Evolutionary conservation across 1,140 invertebrate species (phyloP), one percentile per base, ranked within the genome.

Genomic region (Charaxes varanes): DNA sequence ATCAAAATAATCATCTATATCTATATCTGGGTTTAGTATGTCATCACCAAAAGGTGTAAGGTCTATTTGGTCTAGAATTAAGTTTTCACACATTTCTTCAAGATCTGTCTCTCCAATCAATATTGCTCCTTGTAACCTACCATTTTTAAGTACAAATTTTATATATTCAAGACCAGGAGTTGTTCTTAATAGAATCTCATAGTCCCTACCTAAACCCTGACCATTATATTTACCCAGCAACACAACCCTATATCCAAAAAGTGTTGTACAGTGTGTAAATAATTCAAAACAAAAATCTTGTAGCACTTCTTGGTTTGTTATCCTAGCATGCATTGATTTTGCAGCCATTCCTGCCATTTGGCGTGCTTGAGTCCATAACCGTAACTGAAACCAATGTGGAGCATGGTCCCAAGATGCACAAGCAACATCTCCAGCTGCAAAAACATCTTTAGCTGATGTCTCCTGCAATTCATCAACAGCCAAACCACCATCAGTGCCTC

Each of bases 1-100:
- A 90, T 99, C 98, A 91, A 99, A 99, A 85, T 97, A 99, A 87
- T 99, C 98, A 79, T 99, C 97, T 67, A 99, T 96, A 81, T 99
- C 97, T 67, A 99, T 93, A 81, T 95, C 87, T 10, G 97, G 96
- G 87, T 99, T 93, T 2, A 99, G 86, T 46, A 99, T 90, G 79
- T 98, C 91, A 78, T 98, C 94, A 27, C 94, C 96, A 86, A 93
- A 94, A 11, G 88, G 85, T 50, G 90, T 92, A 19, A 99, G 82
- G 86, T 99, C 96, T 34, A 97, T 87, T 71, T 97, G 92, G 87
- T 99, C 97, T 7, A 99, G 85, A 66, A 99, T 99, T 24, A 99
- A 86, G 86, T 99, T 99, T 86, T 99, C 97, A 86, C 97, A 97
- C 62, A 96, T 99, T 86, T 99, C 98, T 79, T 99, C 98, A 19